Percentiles rank a stretch among this genome's conserved stretches.
Conservation (phyloP, 2,113 vertebrate species). For the Calyptommatus sinebrachiatus region DNA sequence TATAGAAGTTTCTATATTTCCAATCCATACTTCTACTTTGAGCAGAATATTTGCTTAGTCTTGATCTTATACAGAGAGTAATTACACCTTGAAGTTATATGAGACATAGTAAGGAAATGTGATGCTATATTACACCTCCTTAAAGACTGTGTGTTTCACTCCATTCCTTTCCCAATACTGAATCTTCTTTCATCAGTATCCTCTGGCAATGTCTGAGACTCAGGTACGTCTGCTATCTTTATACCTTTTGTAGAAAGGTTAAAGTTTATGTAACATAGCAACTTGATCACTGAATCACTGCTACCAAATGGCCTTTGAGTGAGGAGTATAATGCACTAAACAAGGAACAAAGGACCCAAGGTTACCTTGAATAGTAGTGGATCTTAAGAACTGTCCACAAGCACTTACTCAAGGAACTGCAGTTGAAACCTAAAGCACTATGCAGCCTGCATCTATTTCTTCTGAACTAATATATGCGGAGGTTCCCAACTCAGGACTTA, state of each 20-base stretch:
- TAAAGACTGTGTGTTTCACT: background rate
- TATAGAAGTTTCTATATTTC: background rate
- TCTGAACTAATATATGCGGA: background rate
- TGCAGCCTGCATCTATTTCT: background rate
- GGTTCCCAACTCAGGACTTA: background rate
- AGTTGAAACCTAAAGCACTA: background rate
- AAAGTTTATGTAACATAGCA: background rate
- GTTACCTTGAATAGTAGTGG: background rate
- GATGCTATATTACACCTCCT: background rate
- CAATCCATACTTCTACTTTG: background rate
- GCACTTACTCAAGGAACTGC: background rate
- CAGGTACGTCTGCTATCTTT: background rate
- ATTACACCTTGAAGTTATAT: background rate
- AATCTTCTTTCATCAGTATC: background rate
- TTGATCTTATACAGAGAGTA: background rate
- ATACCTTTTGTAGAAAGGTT: background rate
- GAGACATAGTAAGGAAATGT: no score
- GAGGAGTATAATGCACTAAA: background rate
- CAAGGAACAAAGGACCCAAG: background rate
- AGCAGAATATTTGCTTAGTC: background rate
- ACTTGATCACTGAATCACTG: background rate
- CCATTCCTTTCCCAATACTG: background rate
- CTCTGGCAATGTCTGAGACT: background rate
- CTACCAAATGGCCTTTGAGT: constrained; percentile 5
- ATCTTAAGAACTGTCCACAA: background rate